These are phyloP conservation scores for Chaunax sp. DNA, from an alignment of 2,797 vertebrate genomes.

Conservation along the genomic window DNA sequence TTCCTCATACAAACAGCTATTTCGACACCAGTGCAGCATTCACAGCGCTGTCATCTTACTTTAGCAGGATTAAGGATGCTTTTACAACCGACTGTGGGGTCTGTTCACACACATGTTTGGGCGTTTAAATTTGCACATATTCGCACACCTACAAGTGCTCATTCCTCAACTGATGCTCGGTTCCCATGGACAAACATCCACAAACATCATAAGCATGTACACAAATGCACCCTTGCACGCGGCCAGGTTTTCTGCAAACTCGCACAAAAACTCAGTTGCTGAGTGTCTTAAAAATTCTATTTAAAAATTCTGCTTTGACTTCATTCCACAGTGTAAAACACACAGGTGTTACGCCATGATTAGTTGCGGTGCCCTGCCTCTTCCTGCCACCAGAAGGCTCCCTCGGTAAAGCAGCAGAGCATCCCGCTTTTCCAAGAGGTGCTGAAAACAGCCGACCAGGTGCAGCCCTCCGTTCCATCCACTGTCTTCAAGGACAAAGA, in stretches of 20 bases:
- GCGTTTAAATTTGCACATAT: conserved; percentile 40
- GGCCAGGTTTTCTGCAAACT: neutral
- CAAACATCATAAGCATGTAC: conserved; percentile 9
- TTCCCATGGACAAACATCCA: conserved; percentile 27
- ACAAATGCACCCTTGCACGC: neutral
- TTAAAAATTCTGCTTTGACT: neutral
- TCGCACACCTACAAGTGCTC: conserved; percentile 44
- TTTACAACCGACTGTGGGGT: conserved; percentile 30
- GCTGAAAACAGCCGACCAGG: conserved; percentile 69
- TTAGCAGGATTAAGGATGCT: conserved; percentile 14
- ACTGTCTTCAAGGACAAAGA: conserved; percentile 80
- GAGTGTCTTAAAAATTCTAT: too few species aligned
- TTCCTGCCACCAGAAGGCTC: conserved; percentile 86
- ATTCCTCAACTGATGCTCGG: conserved; percentile 35
- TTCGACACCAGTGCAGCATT: conserved; percentile 2
- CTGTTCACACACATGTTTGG: conserved; percentile 40
- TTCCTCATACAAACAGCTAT: neutral
- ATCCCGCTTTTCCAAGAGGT: conserved; percentile 61
- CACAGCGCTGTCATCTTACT: conserved; percentile 26
- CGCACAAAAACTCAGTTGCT: too few species aligned
- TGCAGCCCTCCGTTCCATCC: conserved; percentile 72
- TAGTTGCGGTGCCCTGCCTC: conserved; percentile 63
- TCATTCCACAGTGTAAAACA: neutral
- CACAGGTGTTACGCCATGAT: neutral
- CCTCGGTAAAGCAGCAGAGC: conserved; percentile 75